phyloP scores from a whole-genome alignment of 2,797 vertebrate species.

The Furcifer pardalis region DNA sequence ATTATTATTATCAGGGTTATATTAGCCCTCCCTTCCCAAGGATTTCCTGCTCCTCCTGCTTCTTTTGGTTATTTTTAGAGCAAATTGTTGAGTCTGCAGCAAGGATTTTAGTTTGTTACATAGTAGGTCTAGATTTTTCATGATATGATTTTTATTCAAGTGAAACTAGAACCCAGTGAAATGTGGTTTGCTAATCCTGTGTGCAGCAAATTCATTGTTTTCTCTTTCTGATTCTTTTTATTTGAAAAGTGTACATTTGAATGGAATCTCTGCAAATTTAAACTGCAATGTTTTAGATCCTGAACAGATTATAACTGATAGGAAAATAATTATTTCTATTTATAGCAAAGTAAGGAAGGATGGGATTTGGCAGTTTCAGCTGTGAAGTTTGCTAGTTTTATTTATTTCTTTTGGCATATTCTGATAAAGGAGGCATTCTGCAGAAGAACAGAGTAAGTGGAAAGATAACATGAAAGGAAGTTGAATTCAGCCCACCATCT shows the following conservation, averaged over 20 bases:
- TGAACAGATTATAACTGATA: constrained; percentile 57
- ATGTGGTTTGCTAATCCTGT: constrained; percentile 21
- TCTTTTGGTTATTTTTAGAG: background rate
- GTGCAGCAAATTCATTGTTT: constrained; percentile 35
- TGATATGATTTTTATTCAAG: background rate
- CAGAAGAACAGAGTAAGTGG: constrained; percentile 55
- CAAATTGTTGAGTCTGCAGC: background rate
- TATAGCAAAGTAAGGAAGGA: constrained; percentile 54
- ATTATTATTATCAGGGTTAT: too few relatives aligned
- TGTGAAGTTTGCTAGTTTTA: constrained; percentile 58
- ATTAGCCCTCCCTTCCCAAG: too few relatives aligned
- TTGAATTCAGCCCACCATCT: background rate
- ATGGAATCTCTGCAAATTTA: constrained; percentile 39
- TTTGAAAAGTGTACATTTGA: constrained; percentile 21
- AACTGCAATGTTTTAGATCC: constrained; percentile 44
- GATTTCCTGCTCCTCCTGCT: background rate
- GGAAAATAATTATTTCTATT: constrained; percentile 65
- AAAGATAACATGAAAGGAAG: constrained; percentile 50
- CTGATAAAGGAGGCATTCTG: constrained; percentile 37
- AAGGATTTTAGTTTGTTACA: background rate
- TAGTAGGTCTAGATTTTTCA: background rate
- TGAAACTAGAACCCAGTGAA: too few relatives aligned
- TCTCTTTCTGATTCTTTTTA: constrained; percentile 47
- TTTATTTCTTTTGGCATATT: constrained; percentile 56
- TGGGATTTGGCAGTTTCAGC: constrained; percentile 47